phyloP scores from a whole-genome alignment of 2,797 vertebrate species.

The Pseudotriccus pelzelni region DNA sequence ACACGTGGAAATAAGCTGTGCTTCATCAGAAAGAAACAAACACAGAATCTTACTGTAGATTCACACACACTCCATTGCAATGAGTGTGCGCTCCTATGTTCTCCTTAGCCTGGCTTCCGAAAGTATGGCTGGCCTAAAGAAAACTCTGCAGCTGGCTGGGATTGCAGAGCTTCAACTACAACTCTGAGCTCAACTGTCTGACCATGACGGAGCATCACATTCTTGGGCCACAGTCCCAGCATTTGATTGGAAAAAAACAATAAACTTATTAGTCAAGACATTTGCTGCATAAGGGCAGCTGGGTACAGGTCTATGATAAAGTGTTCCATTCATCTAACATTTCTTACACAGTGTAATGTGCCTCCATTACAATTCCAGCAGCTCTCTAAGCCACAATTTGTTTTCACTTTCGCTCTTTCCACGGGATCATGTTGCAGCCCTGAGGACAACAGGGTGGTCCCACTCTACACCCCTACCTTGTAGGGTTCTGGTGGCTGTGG shows the following conservation, averaged over 20 bases:
- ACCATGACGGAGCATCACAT: not conserved
- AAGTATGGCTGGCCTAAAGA: not conserved
- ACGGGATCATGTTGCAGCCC: not conserved
- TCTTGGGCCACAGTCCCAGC: not conserved
- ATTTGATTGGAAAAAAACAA: not conserved
- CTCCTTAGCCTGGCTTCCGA: not conserved
- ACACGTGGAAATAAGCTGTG: not conserved
- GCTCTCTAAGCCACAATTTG: not conserved
- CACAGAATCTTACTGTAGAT: fast-evolving
- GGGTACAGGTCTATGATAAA: not conserved
- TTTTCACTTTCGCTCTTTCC: not conserved
- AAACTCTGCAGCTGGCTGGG: not conserved
- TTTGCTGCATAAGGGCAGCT: not conserved
- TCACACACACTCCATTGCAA: fast-evolving
- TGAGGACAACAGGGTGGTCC: not conserved
- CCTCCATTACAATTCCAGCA: not conserved
- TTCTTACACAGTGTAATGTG: not conserved
- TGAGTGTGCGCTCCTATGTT: not conserved
- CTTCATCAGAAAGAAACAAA: not conserved
- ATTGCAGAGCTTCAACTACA: not conserved
- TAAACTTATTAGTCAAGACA: not conserved
- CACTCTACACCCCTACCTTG: not conserved
- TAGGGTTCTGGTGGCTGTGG: not conserved
- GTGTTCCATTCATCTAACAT: not conserved
- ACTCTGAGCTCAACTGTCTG: not conserved